Evolutionary conservation across 2,113 vertebrate genomes (phyloP).

Genomic region (Salvelinus sp.): DNA sequence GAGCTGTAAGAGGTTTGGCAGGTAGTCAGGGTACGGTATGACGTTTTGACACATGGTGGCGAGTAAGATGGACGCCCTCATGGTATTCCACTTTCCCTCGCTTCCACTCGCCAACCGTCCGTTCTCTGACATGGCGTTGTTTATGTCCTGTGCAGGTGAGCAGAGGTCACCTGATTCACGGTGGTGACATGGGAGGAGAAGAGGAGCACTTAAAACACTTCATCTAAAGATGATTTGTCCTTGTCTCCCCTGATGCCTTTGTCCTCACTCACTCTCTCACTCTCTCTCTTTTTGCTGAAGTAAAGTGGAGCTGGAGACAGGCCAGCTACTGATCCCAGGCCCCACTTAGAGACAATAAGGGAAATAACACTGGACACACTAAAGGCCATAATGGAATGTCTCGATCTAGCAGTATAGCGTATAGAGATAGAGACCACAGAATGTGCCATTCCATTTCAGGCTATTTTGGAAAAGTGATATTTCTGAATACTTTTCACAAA

Average conservation of each 20-base stretch:
- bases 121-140: slow-evolving; percentile 57
- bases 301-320: slow-evolving; percentile 69
- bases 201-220: slow-evolving; percentile 73
- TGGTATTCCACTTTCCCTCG: slow-evolving; percentile 71
- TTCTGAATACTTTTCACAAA: neutral
- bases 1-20: slow-evolving; percentile 56
- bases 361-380: slow-evolving; percentile 51
- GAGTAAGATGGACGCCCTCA: slow-evolving; percentile 66
- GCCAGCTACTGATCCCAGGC: slow-evolving; percentile 61
- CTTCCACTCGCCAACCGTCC: slow-evolving; percentile 45
- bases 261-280: slow-evolving; percentile 53
- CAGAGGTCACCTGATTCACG: slow-evolving; percentile 70
- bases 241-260: slow-evolving; percentile 72
- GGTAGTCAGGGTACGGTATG: slow-evolving; percentile 45
- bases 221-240: slow-evolving; percentile 78
- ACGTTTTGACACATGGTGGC: slow-evolving; percentile 44
- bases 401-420: neutral
- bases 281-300: slow-evolving; percentile 33
- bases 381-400: neutral
- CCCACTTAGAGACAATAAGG: slow-evolving; percentile 69
- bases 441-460: neutral
- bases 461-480: neutral
- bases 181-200: slow-evolving; percentile 62
- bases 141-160: slow-evolving; percentile 57
- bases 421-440: neutral